phyloP scores from a whole-genome alignment of 2,113 vertebrate genomes.

The Pangasianodon gigas region DNA sequence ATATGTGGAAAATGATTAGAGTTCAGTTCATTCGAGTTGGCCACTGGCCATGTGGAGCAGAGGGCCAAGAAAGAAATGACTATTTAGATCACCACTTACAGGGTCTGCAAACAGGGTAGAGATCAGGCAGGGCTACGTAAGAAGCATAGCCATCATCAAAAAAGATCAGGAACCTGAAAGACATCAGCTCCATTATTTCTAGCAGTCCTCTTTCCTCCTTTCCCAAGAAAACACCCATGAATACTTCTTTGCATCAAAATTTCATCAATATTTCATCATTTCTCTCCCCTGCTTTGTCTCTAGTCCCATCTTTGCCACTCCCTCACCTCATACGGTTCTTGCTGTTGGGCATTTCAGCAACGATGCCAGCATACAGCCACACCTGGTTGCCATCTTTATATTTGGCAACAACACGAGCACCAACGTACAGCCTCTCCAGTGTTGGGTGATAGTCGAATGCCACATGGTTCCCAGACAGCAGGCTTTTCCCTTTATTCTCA shows the following conservation, averaged over 20 bases:
- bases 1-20: not conserved
- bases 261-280: not conserved
- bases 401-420: slow-evolving; percentile 92
- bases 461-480: slow-evolving; percentile 95
- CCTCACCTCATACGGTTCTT: slow-evolving; percentile 93
- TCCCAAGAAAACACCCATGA: not conserved
- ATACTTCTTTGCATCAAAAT: not conserved
- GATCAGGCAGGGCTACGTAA: slow-evolving; percentile 89
- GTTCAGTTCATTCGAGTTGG: not conserved
- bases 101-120: slow-evolving; percentile 89
- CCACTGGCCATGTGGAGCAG: not conserved
- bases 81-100: slow-evolving; percentile 71
- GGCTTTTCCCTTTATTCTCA: slow-evolving; percentile 95
- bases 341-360: slow-evolving; percentile 92
- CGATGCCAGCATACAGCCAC: slow-evolving; percentile 97
- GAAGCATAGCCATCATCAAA: slow-evolving; percentile 97
- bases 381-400: slow-evolving; percentile 95
- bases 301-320: not conserved
- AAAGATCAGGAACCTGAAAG: slow-evolving; percentile 91
- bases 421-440: slow-evolving; percentile 84
- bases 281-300: not conserved
- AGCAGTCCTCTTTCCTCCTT: not conserved
- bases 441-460: slow-evolving; percentile 91
- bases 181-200: not conserved
- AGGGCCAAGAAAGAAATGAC: not conserved